Percentiles rank a stretch among this genome's conserved stretches.
Conservation (phyloP, 2,888 invertebrate species). For the Lasioglossum pauxillum region DNA sequence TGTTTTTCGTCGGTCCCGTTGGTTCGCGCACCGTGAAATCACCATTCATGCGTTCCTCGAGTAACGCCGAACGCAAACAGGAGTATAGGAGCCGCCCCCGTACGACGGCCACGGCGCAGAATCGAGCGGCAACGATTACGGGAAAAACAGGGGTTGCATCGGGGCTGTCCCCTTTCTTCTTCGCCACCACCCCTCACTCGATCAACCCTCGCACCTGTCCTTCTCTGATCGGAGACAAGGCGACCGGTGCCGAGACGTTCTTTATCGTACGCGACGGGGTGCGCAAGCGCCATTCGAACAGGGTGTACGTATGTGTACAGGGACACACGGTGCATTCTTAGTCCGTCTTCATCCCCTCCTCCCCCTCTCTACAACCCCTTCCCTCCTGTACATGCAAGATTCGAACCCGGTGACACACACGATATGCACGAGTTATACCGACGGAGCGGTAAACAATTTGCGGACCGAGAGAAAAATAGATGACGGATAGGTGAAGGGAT, state of each 20-base stretch:
- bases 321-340: constrained; percentile 1
- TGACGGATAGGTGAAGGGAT: background rate
- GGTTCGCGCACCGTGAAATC: constrained; percentile 61
- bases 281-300: background rate
- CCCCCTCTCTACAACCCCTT: background rate
- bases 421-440: background rate
- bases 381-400: background rate
- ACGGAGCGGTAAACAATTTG: background rate
- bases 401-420: background rate
- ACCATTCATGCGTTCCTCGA: constrained; percentile 69
- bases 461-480: background rate
- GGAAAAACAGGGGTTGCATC: constrained; percentile 59
- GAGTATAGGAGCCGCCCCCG: constrained; percentile 79
- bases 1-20: constrained; percentile 24
- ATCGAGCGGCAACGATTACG: constrained; percentile 79
- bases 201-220: constrained; percentile 6
- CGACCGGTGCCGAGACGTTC: background rate
- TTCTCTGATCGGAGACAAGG: background rate
- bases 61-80: constrained; percentile 66
- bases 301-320: background rate
- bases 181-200: background rate
- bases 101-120: constrained; percentile 75
- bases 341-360: background rate
- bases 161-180: constrained; percentile 16
- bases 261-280: background rate